Base-by-base conservation (phyloP, 92 coral and sea anemone species). In the Montipora capitata region DNA sequence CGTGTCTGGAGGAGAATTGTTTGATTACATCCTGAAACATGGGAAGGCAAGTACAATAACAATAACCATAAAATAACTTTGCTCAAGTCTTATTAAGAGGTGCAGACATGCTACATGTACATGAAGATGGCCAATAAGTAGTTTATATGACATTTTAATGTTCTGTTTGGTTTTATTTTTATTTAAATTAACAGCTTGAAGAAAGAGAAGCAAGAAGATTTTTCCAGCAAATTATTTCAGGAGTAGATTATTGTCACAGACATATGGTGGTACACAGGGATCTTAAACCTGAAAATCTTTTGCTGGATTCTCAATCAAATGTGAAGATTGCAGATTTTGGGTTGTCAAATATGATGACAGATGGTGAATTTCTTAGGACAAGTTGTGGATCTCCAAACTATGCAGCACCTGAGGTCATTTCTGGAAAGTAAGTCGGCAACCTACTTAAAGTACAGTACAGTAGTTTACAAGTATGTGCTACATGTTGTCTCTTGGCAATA, bases 381-480 rank as follows among this genome's bases (percentile, higher is more conserved):
- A 97, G 99, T 83, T 97, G 99, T 92, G 99, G 99, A 48, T 97
- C 99, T 5, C 99, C 99, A 6, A 97, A 97, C 91, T 97, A 97
- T 76, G 99, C 99, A 10, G 99, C 99, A 18, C 99, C 99, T 64
- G 99, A 97, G 67, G 99, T 97, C 70, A 97, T 97, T 20, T 97
- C 99, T 68, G 99, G 99, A 92, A 97, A 97, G 99, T 97, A 92
- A 94, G 99, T 58, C 35, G 27, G 11, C 69, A 17, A 16, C 16
- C n/a, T 3, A 27, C 2, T 27, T 18, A 40, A 11, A 27, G 2
- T 27, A 27, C 35, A 27, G 35, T 27, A 27, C 35, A 27, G 35
- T 27, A 27, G 35, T 27, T 27, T 27, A 27, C 35, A 27, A 27
- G 35, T 27, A 27, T 27, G 35, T 27, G 2, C 35, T 27, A 27